phyloP scores from a whole-genome alignment of 1,140 invertebrate genomes.

The Orchesella cincta region DNA sequence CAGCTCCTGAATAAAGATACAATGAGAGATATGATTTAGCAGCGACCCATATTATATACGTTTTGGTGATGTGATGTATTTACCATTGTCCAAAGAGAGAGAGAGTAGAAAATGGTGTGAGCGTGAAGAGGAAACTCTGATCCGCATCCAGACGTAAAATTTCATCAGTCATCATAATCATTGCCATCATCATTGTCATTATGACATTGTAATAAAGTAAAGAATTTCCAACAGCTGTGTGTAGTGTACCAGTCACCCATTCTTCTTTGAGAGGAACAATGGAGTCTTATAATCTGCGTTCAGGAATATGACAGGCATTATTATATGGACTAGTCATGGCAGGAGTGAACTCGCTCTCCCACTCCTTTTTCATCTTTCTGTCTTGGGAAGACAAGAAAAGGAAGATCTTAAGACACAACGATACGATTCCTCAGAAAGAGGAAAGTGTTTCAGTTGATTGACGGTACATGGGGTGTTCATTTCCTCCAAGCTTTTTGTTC shows the following conservation, averaged over 20 bases:
- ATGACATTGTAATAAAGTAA: not conserved
- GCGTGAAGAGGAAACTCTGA: not conserved
- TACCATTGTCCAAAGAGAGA: not conserved
- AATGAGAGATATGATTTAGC: too few species aligned
- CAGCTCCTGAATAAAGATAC: too few species aligned
- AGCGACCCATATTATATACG: too few species aligned
- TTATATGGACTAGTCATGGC: not conserved
- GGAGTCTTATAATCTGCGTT: not conserved
- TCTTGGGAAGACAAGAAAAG: not conserved
- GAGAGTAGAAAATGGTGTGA: not conserved
- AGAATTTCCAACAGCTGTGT: not conserved
- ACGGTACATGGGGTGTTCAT: not conserved
- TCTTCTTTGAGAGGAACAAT: not conserved
- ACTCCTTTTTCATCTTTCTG: not conserved
- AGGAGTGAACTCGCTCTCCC: not conserved
- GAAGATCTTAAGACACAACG: not conserved
- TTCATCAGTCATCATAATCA: not conserved
- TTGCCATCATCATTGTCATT: not conserved
- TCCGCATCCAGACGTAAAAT: not conserved
- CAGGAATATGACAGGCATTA: not conserved
- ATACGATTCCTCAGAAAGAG: not conserved
- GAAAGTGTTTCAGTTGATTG: not conserved
- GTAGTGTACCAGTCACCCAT: not conserved
- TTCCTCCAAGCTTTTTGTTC: not conserved
- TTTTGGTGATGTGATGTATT: too few species aligned